phyloP scores from a whole-genome alignment of 2,888 invertebrate genomes.

The Melanchra persicariae region DNA sequence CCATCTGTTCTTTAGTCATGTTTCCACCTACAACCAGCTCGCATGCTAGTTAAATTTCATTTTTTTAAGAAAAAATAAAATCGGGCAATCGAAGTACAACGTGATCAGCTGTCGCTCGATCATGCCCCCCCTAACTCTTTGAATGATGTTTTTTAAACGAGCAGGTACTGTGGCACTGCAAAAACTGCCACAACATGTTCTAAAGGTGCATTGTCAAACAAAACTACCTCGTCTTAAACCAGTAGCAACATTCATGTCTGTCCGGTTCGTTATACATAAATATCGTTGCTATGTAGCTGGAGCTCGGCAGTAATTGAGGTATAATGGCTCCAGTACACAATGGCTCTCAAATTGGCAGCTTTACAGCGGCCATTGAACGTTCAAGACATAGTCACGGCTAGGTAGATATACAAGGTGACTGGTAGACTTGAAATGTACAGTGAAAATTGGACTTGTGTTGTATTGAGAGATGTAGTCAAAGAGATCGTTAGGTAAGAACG shows the following conservation, averaged over 20 bases:
- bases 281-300: slow-evolving; percentile 36
- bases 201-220: not conserved
- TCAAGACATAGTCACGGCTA: slow-evolving; percentile 29
- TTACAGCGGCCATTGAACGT: slow-evolving; percentile 49
- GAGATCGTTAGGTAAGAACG: too few species aligned
- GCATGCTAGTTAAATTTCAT: too few species aligned
- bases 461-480: not conserved
- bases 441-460: not conserved
- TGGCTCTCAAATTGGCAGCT: slow-evolving; percentile 54
- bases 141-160: too few species aligned
- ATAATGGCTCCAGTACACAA: slow-evolving; percentile 60
- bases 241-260: slow-evolving; percentile 12
- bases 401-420: slow-evolving; percentile 9
- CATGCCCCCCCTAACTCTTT: too few species aligned
- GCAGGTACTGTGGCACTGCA: too few species aligned
- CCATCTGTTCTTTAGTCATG: too few species aligned
- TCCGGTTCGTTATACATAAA: slow-evolving; percentile 23
- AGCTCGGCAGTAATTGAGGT: slow-evolving; percentile 55
- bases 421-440: slow-evolving; percentile 7
- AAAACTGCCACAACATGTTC: not conserved
- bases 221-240: not conserved
- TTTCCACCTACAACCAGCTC: too few species aligned
- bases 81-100: too few species aligned
- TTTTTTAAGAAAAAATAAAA: too few species aligned
- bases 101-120: too few species aligned